phyloP scores from a whole-genome alignment of 2,113 vertebrate genomes.

The Pachyramphus minor region DNA sequence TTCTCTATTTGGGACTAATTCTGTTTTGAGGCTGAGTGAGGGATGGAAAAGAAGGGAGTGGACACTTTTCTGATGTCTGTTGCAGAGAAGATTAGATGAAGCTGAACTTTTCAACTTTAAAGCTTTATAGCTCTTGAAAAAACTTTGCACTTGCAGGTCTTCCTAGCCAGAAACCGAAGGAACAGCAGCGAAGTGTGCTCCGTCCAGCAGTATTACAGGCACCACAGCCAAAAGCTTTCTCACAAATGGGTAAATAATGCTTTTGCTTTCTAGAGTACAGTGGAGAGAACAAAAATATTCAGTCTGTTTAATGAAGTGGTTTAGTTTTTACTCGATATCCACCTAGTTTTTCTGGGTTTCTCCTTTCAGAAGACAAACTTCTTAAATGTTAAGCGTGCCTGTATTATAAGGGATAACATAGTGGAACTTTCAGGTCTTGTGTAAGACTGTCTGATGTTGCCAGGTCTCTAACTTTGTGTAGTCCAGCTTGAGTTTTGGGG shows the following conservation, averaged over 20 bases:
- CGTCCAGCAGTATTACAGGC: conserved; percentile 94
- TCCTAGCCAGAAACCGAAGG: conserved; percentile 97
- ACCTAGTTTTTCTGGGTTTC: not conserved
- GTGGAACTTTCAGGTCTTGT: not conserved
- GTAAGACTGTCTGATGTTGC: not conserved
- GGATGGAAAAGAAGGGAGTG: not conserved
- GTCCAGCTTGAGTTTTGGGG: not conserved
- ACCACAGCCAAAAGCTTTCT: conserved; percentile 85
- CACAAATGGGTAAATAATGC: conserved; percentile 82
- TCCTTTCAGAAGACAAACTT: not conserved
- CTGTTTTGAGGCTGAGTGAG: not conserved
- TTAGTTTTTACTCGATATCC: not conserved
- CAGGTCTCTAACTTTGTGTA: not conserved
- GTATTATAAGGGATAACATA: not conserved
- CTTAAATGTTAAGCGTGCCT: not conserved
- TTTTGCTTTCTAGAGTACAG: not conserved
- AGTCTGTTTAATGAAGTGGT: not conserved
- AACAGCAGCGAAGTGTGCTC: conserved; percentile 93
- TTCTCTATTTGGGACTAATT: not conserved
- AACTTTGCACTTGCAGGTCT: conserved; percentile 77
- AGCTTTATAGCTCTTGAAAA: not conserved
- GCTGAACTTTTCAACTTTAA: not conserved
- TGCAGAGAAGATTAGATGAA: not conserved
- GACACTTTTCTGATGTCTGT: not conserved
- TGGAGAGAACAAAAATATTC: not conserved